Conservation (phyloP, 2,113 vertebrate species). For the Phodopus roborovskii region DNA sequence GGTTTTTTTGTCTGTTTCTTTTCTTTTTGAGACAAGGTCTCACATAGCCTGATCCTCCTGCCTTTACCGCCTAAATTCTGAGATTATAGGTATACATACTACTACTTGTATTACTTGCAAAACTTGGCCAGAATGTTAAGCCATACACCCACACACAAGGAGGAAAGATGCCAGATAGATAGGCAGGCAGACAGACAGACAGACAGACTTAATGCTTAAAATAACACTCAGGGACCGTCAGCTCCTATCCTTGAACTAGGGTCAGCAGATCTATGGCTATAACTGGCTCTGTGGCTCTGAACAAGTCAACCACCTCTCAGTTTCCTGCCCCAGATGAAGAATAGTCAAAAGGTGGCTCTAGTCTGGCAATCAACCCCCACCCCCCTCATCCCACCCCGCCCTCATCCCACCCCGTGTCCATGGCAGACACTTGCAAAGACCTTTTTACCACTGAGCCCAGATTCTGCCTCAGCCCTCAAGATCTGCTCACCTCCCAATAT, state of each 20-base stretch:
- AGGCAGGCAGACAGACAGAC: background rate
- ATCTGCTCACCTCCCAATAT: background rate
- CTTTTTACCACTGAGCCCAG: background rate
- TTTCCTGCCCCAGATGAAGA: background rate
- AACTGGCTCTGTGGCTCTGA: background rate
- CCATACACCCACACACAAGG: background rate
- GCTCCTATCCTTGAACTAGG: background rate
- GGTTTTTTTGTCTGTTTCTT: background rate
- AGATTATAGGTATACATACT: background rate
- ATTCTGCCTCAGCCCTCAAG: background rate
- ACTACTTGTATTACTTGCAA: background rate
- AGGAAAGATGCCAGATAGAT: background rate
- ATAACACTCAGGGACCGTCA: background rate
- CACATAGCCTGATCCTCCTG: background rate
- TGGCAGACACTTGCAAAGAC: background rate
- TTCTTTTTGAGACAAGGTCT: background rate
- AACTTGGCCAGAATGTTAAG: slow-evolving; percentile 2
- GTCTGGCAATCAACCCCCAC: background rate
- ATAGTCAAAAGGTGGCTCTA: background rate
- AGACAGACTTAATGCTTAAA: background rate
- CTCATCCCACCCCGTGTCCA: background rate
- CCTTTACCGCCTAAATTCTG: background rate
- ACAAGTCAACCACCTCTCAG: background rate
- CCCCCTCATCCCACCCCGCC: too few relatives aligned
- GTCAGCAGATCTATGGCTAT: background rate